A percentile compares a stretch with the other conserved stretches of the same genome.
These are phyloP conservation scores for Butorides virescens DNA, from an alignment of 2,113 vertebrate species.

Conservation along the genomic window DNA sequence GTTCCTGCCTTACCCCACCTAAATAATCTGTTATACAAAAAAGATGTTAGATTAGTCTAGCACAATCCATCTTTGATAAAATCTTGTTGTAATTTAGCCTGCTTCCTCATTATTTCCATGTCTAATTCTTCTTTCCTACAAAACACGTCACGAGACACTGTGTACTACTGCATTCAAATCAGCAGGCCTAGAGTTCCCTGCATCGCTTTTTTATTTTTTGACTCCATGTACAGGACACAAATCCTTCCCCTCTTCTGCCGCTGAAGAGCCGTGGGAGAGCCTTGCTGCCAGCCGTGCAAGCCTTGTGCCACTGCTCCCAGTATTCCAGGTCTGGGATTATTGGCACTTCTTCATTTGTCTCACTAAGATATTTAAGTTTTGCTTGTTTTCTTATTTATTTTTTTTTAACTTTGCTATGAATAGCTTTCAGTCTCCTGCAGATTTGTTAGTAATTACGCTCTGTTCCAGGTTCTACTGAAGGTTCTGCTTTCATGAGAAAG, in stretches of 20 bases:
- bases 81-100: conserved; percentile 12
- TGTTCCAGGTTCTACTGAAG: conserved; percentile 43
- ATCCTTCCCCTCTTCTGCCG: not conserved
- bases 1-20: conserved; percentile 19
- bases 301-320: not conserved
- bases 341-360: not conserved
- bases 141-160: not conserved
- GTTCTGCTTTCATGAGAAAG: conserved; percentile 49
- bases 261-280: not conserved
- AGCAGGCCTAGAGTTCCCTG: not conserved
- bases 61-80: conserved; percentile 47
- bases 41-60: conserved; percentile 16
- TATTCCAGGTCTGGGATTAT: not conserved
- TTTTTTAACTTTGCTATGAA: not conserved
- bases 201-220: not conserved
- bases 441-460: conserved; percentile 23
- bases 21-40: not conserved
- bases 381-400: not conserved
- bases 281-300: not conserved
- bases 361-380: not conserved
- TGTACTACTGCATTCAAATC: not conserved
- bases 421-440: conserved; percentile 13
- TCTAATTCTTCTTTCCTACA: conserved; percentile 29
- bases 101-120: conserved; percentile 50
- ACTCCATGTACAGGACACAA: not conserved